Conservation (phyloP, 2,888 invertebrate genomes). For the Drosophila paramelanica region DNA sequence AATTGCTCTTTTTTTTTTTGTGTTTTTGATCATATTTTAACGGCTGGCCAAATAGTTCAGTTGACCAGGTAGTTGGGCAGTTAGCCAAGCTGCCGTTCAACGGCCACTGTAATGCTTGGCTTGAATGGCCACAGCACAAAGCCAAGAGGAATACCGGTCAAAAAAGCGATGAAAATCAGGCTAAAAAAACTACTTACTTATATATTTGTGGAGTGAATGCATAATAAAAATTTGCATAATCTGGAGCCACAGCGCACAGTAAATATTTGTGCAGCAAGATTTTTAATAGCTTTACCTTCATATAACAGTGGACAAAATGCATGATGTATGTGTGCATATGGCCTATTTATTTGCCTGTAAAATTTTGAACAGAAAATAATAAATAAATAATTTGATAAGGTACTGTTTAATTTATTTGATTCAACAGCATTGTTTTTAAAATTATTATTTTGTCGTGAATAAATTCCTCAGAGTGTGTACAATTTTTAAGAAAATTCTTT, state of each 20-base stretch:
- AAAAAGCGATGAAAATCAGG: constrained; percentile 51
- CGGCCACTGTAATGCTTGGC: constrained; percentile 70
- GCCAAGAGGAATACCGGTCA: constrained; percentile 42
- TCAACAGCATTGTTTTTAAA: no score
- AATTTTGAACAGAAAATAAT: no score
- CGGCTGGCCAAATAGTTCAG: constrained; percentile 69
- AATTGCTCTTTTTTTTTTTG: constrained; percentile 22
- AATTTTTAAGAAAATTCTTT: no score
- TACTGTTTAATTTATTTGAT: no score
- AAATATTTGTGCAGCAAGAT: constrained; percentile 1
- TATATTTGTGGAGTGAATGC: constrained; percentile 37
- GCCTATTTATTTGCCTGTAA: not conserved
- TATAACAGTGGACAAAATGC: not conserved
- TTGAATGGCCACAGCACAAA: constrained; percentile 57
- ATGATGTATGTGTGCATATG: not conserved
- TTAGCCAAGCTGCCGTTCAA: constrained; percentile 53
- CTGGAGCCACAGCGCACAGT: not conserved
- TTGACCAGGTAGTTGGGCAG: constrained; percentile 74
- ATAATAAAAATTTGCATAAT: constrained; percentile 46
- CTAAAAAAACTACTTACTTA: constrained; percentile 22
- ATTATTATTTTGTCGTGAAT: no score
- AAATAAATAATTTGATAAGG: no score
- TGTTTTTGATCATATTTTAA: constrained; percentile 18
- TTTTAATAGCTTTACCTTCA: not conserved
- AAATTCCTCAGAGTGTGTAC: no score